phyloP scores from a whole-genome alignment of 2,113 vertebrate genomes.

The Perccottus glenii region DNA sequence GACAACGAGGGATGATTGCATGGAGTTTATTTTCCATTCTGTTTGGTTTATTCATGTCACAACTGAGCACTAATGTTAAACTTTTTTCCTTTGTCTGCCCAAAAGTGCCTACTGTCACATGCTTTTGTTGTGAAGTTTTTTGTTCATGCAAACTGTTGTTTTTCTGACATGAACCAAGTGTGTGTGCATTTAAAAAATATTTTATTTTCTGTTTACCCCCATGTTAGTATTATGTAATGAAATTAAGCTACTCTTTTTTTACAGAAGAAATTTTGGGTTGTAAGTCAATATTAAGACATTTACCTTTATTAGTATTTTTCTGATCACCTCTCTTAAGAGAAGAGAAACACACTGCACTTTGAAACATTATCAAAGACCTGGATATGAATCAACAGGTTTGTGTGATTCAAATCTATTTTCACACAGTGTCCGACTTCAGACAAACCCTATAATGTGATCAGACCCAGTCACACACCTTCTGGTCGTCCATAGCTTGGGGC shows the following conservation, averaged over 20 bases:
- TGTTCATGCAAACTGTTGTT: constrained; percentile 67
- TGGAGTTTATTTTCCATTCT: constrained; percentile 65
- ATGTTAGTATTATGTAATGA: too few relatives aligned
- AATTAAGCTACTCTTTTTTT: too few relatives aligned
- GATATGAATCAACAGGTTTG: not conserved
- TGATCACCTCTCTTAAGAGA: constrained; percentile 1
- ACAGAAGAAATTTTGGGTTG: too few relatives aligned
- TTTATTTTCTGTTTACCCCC: too few relatives aligned
- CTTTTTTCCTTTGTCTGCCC: constrained; percentile 35
- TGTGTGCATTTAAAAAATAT: not conserved
- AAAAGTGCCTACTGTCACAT: constrained; percentile 46
- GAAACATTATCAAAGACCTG: not conserved
- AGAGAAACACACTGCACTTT: constrained; percentile 9
- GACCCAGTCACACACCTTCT: constrained; percentile 36
- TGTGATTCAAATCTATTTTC: constrained; percentile 8
- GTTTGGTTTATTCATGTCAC: constrained; percentile 43
- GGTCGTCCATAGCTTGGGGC: constrained; percentile 34
- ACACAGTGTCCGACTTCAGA: constrained; percentile 44
- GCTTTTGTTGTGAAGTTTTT: constrained; percentile 68
- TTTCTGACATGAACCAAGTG: constrained; percentile 55
- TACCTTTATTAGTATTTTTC: too few relatives aligned
- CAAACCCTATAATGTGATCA: constrained; percentile 54
- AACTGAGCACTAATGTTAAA: constrained; percentile 45
- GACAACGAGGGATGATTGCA: constrained; percentile 67
- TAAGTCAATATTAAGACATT: too few relatives aligned